Base-by-base conservation (phyloP, 2,888 invertebrate species). In the Reticulitermes lucifugus region DNA sequence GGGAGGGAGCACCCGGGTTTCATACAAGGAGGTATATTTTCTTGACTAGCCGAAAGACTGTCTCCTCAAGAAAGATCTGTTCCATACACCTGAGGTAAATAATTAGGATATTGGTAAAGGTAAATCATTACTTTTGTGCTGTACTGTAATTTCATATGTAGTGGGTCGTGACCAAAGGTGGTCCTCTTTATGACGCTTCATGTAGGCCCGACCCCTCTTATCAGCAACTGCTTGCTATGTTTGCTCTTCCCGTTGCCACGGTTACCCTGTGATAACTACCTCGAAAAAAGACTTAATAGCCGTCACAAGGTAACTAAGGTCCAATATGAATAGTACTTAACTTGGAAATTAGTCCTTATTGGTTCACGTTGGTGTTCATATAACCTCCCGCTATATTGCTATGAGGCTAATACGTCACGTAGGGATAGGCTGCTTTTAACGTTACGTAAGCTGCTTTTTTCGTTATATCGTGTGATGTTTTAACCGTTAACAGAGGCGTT, bases 211-310 rank as follows among this genome's bases (percentile, higher is more conserved):
- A 46, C 77, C 77, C 77, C 6, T 60, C 60, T 81, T 81, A 81
- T 81, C 81, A 81, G 81, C 18, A 70, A 35, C n/a, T 35, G 41
- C 80, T 60, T 60, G 60, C 29, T 79, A 46, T 81, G 81, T 81
- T 81, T 81, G 81, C 81, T 81, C 70, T 81, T 81, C 81, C 77
- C 70, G 81, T 81, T 81, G 81, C 81, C 70, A 81, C 70, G 81
- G 81, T 70, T 43, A 81, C 81, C 43, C 65, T 81, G 22, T 81
- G 81, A 81, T 81, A 81, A 81, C 65, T 65, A 60, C 70, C 65
- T 70, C 65, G 65, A 81, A 81, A 81, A 81, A 81, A 70, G 65
- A 81, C 81, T 81, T 81, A 65, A 81, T 81, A 81, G 70, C 70
- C 22, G 73, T 77, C 77, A 77, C n/a, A 51, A 77, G 77, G 46